Conservation (phyloP, 2,888 invertebrate species). For the Meta bourneti region DNA sequence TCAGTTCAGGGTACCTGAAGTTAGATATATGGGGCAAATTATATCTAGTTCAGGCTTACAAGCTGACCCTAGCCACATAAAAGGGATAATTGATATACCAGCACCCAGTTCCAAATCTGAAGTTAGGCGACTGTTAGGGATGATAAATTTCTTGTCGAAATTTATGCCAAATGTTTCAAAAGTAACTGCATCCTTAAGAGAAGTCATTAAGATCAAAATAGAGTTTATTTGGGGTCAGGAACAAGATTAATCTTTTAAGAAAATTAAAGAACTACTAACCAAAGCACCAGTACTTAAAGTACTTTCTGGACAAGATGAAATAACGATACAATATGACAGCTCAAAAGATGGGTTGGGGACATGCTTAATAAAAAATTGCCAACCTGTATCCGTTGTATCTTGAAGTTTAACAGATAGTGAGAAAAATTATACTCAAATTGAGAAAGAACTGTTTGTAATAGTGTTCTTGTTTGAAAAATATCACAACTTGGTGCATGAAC, state of each 20-base stretch:
- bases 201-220: background rate
- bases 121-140: constrained; percentile 7
- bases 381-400: constrained; percentile 23
- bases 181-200: constrained; percentile 22
- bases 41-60: background rate
- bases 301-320: background rate
- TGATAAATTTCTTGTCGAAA: constrained; percentile 50
- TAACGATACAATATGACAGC: constrained; percentile 28
- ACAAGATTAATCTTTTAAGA: background rate
- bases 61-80: background rate
- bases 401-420: too few relatives aligned
- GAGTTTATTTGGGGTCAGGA: too few relatives aligned
- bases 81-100: constrained; percentile 25
- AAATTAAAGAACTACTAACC: constrained; percentile 6
- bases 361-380: constrained; percentile 16
- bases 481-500: constrained; percentile 25
- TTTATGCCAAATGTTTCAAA: too few relatives aligned
- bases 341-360: constrained; percentile 38
- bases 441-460: constrained; percentile 36
- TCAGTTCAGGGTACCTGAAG: background rate
- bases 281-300: constrained; percentile 11
- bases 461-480: constrained; percentile 25
- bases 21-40: background rate
- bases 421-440: constrained; percentile 41
- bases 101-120: constrained; percentile 6